Evolutionary conservation across 2,888 invertebrate species (phyloP).

Genomic region (Stramonita haemastoma): DNA sequence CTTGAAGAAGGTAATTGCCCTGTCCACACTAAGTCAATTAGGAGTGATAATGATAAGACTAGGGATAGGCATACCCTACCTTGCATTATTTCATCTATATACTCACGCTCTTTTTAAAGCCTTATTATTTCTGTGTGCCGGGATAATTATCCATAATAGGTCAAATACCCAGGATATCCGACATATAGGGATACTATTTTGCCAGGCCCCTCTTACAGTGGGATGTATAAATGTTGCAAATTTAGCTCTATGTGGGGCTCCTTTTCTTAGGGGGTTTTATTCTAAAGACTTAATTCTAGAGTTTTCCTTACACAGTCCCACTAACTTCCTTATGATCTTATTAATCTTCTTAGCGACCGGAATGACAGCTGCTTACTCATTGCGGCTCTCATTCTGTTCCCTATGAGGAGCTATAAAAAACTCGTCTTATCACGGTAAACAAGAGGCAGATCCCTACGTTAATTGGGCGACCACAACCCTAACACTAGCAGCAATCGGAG

Average conservation of each 20-base stretch:
- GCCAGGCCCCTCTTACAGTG: slow-evolving; percentile 60
- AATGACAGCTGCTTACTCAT: slow-evolving; percentile 40
- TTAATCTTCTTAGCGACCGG: slow-evolving; percentile 36
- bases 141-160: slow-evolving; percentile 84
- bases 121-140: slow-evolving; percentile 86
- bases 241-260: slow-evolving; percentile 62
- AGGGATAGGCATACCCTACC: slow-evolving; percentile 80
- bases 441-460: no score
- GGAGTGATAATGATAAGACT: slow-evolving; percentile 86
- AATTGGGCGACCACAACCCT: no score
- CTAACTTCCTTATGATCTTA: background rate
- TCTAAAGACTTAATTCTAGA: slow-evolving; percentile 71
- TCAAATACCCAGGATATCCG: slow-evolving; percentile 85
- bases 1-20: slow-evolving; percentile 88
- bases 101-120: slow-evolving; percentile 88
- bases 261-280: slow-evolving; percentile 70
- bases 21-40: slow-evolving; percentile 87
- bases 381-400: slow-evolving; percentile 40
- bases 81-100: slow-evolving; percentile 86
- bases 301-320: slow-evolving; percentile 16
- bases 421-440: background rate
- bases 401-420: background rate
- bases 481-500: no score
- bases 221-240: slow-evolving; percentile 54
- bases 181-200: slow-evolving; percentile 54